Conservation (phyloP, 2,113 vertebrate species). For the Nothoprocta pentlandii region DNA sequence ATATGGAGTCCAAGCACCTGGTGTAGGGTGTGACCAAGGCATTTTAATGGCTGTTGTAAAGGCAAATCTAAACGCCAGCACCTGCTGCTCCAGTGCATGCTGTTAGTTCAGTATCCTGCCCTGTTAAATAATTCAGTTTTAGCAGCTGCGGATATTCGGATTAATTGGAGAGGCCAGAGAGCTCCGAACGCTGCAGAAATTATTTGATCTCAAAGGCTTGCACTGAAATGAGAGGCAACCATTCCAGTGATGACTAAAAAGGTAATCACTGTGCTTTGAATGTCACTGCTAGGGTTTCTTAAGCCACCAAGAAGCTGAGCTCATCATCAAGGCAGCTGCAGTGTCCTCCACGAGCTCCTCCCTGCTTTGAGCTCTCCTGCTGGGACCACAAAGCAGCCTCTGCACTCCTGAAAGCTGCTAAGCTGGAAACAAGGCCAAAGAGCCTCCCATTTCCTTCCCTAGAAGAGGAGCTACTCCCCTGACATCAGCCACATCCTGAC, state of each 20-base stretch:
- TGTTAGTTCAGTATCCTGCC: conserved; percentile 11
- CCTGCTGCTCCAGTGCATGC: not conserved
- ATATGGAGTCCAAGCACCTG: not conserved
- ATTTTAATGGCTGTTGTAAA: not conserved
- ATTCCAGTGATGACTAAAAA: not conserved
- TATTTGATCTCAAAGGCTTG: conserved; percentile 12
- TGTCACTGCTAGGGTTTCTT: not conserved
- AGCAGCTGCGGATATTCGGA: conserved; percentile 57
- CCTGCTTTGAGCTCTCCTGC: not conserved
- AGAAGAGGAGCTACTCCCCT: not conserved
- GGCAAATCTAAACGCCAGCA: not conserved
- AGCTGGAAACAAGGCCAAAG: not conserved
- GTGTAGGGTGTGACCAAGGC: not conserved
- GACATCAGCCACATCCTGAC: not conserved
- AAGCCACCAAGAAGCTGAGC: not conserved
- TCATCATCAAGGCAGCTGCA: not conserved
- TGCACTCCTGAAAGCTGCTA: not conserved
- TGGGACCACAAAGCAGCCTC: not conserved
- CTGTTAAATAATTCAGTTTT: conserved; percentile 59
- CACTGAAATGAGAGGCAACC: not conserved
- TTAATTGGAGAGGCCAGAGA: conserved; percentile 14
- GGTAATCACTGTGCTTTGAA: not conserved
- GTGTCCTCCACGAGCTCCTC: not conserved
- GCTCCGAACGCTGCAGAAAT: conserved; percentile 29
- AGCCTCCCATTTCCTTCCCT: not conserved